Conservation (phyloP, 2,797 vertebrate genomes). For the Spinus olivaceus region DNA sequence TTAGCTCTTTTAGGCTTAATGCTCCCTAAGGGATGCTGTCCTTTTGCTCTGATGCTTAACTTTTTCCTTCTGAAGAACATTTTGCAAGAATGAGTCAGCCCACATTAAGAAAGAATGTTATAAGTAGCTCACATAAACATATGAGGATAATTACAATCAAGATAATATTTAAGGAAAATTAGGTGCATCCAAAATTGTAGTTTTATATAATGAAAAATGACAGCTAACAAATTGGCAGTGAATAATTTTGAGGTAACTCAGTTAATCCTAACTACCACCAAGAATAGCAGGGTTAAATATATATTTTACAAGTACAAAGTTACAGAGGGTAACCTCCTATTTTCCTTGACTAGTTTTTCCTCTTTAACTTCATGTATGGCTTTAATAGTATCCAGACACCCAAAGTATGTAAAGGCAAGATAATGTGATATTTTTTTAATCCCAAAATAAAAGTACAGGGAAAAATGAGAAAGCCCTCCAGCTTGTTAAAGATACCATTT, state of each 20-base stretch:
- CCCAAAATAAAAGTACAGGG: neutral
- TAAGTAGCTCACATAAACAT: neutral
- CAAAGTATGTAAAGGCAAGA: neutral
- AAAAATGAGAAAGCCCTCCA: neutral
- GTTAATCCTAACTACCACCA: neutral
- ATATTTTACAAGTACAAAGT: neutral
- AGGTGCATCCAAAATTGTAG: neutral
- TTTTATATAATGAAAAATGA: neutral
- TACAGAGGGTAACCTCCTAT: neutral
- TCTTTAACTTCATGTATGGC: neutral
- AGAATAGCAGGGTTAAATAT: neutral
- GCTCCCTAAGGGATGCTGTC: neutral
- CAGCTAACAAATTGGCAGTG: neutral
- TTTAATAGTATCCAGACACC: neutral
- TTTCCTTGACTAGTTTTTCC: neutral
- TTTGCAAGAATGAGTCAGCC: neutral
- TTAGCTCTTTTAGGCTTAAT: neutral
- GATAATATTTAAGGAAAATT: neutral
- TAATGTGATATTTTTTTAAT: neutral
- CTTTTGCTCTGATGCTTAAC: neutral
- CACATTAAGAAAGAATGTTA: neutral
- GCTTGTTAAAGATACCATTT: neutral
- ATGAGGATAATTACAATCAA: neutral
- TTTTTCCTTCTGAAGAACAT: neutral
- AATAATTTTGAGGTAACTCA: neutral